Conservation (phyloP, 2,797 vertebrate species). For the Pangasius sanitwongsei region DNA sequence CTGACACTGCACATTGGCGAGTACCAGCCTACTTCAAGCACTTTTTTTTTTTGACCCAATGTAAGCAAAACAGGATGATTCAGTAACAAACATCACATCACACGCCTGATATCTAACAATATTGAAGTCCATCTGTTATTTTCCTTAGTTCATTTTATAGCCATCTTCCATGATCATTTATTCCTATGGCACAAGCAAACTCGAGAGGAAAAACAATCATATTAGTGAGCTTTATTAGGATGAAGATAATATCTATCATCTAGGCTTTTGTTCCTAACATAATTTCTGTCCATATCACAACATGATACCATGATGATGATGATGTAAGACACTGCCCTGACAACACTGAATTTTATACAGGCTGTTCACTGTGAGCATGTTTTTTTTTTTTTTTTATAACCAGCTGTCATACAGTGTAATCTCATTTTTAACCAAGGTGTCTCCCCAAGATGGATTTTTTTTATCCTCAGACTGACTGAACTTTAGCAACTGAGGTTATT, state of each 20-base stretch:
- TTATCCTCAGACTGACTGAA: neutral
- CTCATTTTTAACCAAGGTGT: neutral
- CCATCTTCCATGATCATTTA: neutral
- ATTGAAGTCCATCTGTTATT: neutral
- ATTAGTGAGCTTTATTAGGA: conserved; percentile 19
- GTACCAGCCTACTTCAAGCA: neutral
- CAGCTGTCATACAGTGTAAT: too few species aligned
- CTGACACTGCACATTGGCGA: too few species aligned
- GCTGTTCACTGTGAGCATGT: neutral
- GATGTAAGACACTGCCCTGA: neutral
- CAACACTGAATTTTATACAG: neutral
- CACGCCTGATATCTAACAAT: neutral
- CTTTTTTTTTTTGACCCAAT: neutral
- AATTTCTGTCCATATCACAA: conserved; percentile 22
- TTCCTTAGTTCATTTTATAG: neutral
- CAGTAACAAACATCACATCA: neutral
- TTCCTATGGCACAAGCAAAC: neutral
- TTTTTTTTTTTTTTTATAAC: neutral
- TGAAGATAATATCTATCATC: conserved; percentile 7
- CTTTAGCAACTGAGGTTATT: conserved; percentile 27
- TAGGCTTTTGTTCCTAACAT: conserved; percentile 5
- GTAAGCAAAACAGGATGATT: neutral
- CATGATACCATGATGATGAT: neutral
- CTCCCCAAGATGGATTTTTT: neutral
- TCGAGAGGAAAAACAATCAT: neutral